Percentiles rank a stretch among this genome's conserved stretches.
Evolutionary conservation across 2,888 invertebrate genomes (phyloP).

Genomic region (Cantharis lateralis): DNA sequence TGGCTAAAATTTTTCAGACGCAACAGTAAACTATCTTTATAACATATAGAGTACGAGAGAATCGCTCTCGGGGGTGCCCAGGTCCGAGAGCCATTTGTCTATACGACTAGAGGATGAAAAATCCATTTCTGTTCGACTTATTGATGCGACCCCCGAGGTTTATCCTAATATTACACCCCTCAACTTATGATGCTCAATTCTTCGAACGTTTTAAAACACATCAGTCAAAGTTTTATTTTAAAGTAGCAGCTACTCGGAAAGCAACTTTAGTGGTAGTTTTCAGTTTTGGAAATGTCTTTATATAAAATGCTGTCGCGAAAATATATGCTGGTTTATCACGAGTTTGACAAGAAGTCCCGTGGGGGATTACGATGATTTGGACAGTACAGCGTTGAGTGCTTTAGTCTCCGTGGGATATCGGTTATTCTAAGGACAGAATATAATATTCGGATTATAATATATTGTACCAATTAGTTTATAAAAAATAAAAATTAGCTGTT

Average conservation of each 20-base stretch:
- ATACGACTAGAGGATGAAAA: slow-evolving; percentile 54
- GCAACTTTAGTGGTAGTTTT: slow-evolving; percentile 20
- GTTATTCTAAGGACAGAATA: slow-evolving; percentile 35
- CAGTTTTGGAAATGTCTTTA: slow-evolving; percentile 18
- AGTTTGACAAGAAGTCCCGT: slow-evolving; percentile 47
- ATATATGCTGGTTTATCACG: slow-evolving; percentile 50
- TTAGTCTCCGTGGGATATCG: slow-evolving; percentile 44
- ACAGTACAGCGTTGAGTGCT: slow-evolving; percentile 52
- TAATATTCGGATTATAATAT: not conserved
- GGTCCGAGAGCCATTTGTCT: slow-evolving; percentile 55
- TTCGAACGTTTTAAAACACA: slow-evolving; percentile 52
- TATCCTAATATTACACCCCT: slow-evolving; percentile 50
- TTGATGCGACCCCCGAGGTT: slow-evolving; percentile 56
- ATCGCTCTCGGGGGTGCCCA: slow-evolving; percentile 48
- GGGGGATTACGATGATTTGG: slow-evolving; percentile 53
- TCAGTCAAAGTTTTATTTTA: slow-evolving; percentile 45
- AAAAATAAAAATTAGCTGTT: not conserved
- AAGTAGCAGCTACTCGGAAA: slow-evolving; percentile 19
- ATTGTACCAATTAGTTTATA: not conserved
- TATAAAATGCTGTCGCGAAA: slow-evolving; percentile 33
- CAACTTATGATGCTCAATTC: slow-evolving; percentile 50
- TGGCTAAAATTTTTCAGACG: slow-evolving; percentile 22
- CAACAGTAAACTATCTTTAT: slow-evolving; percentile 28
- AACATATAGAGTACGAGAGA: slow-evolving; percentile 31
- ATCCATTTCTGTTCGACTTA: slow-evolving; percentile 59